phyloP scores from a whole-genome alignment of 1,140 invertebrate genomes.

The Drosophila suzukii region DNA sequence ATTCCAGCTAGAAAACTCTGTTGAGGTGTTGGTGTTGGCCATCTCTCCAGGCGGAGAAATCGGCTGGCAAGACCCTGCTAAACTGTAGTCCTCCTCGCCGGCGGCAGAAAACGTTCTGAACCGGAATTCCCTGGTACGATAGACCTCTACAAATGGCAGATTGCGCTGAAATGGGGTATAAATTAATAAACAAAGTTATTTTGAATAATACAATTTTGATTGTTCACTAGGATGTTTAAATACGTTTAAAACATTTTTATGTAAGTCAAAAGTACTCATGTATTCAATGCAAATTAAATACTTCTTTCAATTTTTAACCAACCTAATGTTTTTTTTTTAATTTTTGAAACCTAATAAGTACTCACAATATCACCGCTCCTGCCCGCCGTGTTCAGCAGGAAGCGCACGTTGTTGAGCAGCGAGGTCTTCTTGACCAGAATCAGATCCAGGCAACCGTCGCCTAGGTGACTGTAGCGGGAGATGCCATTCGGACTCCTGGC shows the following conservation, averaged over 20 bases:
- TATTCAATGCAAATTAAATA: no score
- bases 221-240: no score
- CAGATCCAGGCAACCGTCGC: constrained; percentile 92
- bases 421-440: constrained; percentile 91
- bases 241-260: no score
- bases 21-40: constrained; percentile 20
- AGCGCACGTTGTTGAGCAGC: constrained; percentile 90
- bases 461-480: constrained; percentile 91
- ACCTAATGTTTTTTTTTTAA: background rate
- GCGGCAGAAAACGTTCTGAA: constrained; percentile 86
- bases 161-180: constrained; percentile 86
- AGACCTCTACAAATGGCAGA: constrained; percentile 91
- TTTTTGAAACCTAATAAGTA: constrained; percentile 15
- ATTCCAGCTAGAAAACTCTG: constrained; percentile 90
- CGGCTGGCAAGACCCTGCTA: constrained; percentile 74
- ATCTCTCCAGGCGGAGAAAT: constrained; percentile 53
- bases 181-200: no score
- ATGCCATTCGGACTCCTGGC: constrained; percentile 90
- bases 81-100: constrained; percentile 67
- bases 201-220: no score
- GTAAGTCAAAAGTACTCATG: no score
- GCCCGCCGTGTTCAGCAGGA: constrained; percentile 87
- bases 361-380: constrained; percentile 87
- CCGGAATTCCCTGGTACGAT: constrained; percentile 90
- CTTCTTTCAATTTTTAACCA: no score